phyloP scores from a whole-genome alignment of 1,140 invertebrate species.

The Drosophila tsacasi region DNA sequence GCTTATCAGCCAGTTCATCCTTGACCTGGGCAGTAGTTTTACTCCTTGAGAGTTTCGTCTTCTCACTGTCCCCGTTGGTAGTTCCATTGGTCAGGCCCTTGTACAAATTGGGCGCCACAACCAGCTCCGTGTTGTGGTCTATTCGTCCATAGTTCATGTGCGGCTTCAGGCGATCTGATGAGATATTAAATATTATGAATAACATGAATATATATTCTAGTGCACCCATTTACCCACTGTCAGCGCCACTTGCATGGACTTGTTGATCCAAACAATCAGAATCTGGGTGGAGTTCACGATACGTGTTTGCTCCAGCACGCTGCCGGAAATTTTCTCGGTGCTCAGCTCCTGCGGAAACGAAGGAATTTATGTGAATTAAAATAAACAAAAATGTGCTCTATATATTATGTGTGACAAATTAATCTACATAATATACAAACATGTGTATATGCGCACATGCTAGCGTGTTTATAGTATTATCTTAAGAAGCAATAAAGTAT shows the following conservation, averaged over 20 bases:
- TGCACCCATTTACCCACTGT: slow-evolving; percentile 85
- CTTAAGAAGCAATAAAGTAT: not conserved
- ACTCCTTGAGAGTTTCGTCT: slow-evolving; percentile 59
- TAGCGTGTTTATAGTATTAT: not conserved
- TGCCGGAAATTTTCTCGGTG: slow-evolving; percentile 85
- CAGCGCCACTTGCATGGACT: slow-evolving; percentile 85
- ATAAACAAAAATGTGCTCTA: not conserved
- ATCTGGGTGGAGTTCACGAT: slow-evolving; percentile 85
- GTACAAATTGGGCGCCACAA: slow-evolving; percentile 79
- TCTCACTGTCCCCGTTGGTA: slow-evolving; percentile 21
- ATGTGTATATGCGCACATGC: not conserved
- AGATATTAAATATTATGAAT: not conserved
- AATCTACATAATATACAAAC: not conserved
- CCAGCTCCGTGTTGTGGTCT: slow-evolving; percentile 79
- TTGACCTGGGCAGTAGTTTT: slow-evolving; percentile 67
- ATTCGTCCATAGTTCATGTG: slow-evolving; percentile 75
- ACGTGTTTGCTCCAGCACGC: slow-evolving; percentile 86
- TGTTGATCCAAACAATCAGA: slow-evolving; percentile 86
- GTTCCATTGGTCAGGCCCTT: slow-evolving; percentile 67
- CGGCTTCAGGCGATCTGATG: slow-evolving; percentile 78
- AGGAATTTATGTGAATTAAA: not conserved
- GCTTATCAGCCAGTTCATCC: slow-evolving; percentile 31
- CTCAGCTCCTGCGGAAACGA: slow-evolving; percentile 83
- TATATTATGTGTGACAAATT: not conserved
- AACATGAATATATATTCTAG: not conserved